These are phyloP conservation scores for Orchesella flavescens DNA, from an alignment of 2,888 invertebrate species.

Conservation along the genomic window DNA sequence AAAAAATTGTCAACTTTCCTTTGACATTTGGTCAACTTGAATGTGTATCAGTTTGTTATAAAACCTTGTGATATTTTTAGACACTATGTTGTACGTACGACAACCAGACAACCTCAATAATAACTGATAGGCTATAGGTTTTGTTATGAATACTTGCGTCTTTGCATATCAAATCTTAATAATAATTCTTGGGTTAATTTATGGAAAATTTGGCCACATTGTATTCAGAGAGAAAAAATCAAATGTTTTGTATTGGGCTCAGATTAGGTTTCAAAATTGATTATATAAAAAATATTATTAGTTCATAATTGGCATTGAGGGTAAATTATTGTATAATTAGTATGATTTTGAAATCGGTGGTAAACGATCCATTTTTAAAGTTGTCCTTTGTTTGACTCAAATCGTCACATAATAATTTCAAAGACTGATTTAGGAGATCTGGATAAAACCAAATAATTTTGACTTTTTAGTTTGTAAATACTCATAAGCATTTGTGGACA, in stretches of 20 bases:
- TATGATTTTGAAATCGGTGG: too few species aligned
- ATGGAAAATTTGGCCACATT: too few species aligned
- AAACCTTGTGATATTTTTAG: constrained; percentile 15
- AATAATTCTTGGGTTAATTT: too few species aligned
- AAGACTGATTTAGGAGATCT: too few species aligned
- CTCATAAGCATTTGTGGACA: not conserved
- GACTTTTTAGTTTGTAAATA: too few species aligned
- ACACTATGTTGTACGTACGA: constrained; percentile 2
- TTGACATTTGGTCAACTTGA: too few species aligned
- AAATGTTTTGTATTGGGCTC: not conserved
- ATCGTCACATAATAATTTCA: too few species aligned
- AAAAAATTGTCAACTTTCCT: too few species aligned
- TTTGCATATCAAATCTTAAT: constrained; percentile 30
- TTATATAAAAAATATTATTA: not conserved
- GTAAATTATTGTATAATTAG: not conserved
- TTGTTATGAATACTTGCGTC: not conserved
- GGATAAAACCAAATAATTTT: too few species aligned
- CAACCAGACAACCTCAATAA: constrained; percentile 34
- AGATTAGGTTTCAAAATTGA: not conserved
- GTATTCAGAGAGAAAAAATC: not conserved
- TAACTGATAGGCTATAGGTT: not conserved
- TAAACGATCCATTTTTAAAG: too few species aligned
- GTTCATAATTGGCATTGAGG: not conserved
- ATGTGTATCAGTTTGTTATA: not conserved
- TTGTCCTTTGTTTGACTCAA: too few species aligned